Percentiles rank a stretch among this genome's conserved stretches.
Conservation (phyloP, 2,113 vertebrate genomes). For the Carassius gibelio region DNA sequence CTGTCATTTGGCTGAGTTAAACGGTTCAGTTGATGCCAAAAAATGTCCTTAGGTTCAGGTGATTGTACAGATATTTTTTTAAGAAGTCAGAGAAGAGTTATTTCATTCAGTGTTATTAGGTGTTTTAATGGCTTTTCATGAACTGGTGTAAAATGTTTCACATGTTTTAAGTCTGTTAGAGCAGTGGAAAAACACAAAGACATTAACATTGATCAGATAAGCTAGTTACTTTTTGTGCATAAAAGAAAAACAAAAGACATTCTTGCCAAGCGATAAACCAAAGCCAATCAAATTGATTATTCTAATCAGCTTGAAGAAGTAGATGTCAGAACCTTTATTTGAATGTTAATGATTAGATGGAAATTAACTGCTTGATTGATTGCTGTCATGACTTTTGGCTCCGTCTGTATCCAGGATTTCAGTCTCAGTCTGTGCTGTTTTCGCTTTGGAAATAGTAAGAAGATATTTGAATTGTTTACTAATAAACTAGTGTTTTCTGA, state of each 20-base stretch:
- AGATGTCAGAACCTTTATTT: background rate
- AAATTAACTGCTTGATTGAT: constrained; percentile 10
- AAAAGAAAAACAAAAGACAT: background rate
- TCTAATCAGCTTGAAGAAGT: constrained; percentile 1
- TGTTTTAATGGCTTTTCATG: background rate
- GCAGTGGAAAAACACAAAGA: background rate
- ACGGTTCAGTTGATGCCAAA: background rate
- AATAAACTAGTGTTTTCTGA: no score
- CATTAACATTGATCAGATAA: constrained; percentile 2
- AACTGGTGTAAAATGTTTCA: background rate
- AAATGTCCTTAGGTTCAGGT: constrained; percentile 16
- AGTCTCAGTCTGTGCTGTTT: background rate
- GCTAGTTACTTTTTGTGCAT: background rate
- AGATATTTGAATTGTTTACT: no score
- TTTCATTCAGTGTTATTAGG: background rate
- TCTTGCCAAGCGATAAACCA: background rate
- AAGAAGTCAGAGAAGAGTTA: background rate
- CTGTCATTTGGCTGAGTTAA: constrained; percentile 2
- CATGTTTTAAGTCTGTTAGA: background rate
- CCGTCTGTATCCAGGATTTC: background rate
- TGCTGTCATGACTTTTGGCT: background rate
- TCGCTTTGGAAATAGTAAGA: background rate
- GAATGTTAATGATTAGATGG: background rate
- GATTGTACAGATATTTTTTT: background rate
- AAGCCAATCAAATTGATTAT: constrained; percentile 14